Conservation (phyloP, 2,888 invertebrate species). For the Oscheius sp. region DNA sequence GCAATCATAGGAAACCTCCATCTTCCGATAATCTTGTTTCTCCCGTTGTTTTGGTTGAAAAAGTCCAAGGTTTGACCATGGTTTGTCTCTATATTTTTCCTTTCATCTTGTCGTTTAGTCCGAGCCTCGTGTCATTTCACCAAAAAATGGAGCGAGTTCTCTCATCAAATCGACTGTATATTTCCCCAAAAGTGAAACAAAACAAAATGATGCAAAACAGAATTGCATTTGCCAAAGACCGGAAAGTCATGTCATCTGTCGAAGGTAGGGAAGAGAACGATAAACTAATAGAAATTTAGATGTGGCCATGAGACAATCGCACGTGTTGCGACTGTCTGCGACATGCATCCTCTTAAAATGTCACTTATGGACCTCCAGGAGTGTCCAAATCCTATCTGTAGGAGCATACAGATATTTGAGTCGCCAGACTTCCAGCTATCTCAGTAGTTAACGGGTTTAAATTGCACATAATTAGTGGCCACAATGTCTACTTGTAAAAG, state of each 20-base stretch:
- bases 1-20: not conserved
- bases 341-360: slow-evolving; percentile 43
- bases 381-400: slow-evolving; percentile 50
- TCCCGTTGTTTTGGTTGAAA: not conserved
- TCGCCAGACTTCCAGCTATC: not conserved
- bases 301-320: slow-evolving; percentile 55
- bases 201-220: not conserved
- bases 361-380: slow-evolving; percentile 50
- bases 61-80: not conserved
- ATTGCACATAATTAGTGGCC: no score
- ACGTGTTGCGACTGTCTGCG: slow-evolving; percentile 46
- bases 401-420: slow-evolving; percentile 40
- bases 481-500: no score
- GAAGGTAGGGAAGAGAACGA: slow-evolving; percentile 35
- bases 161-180: slow-evolving; percentile 37
- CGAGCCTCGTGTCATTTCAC: slow-evolving; percentile 4
- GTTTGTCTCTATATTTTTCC: not conserved
- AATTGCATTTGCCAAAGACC: slow-evolving; percentile 49
- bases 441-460: no score
- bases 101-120: slow-evolving; percentile 10
- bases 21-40: not conserved
- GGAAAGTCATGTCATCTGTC: slow-evolving; percentile 49
- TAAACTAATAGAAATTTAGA: slow-evolving; percentile 32
- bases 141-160: not conserved
- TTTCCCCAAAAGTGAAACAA: slow-evolving; percentile 32